Evolutionary conservation across 2,797 vertebrate genomes (phyloP), one percentile per base, ranked within the genome.

Genomic region (Lophotriccus pileatus): DNA sequence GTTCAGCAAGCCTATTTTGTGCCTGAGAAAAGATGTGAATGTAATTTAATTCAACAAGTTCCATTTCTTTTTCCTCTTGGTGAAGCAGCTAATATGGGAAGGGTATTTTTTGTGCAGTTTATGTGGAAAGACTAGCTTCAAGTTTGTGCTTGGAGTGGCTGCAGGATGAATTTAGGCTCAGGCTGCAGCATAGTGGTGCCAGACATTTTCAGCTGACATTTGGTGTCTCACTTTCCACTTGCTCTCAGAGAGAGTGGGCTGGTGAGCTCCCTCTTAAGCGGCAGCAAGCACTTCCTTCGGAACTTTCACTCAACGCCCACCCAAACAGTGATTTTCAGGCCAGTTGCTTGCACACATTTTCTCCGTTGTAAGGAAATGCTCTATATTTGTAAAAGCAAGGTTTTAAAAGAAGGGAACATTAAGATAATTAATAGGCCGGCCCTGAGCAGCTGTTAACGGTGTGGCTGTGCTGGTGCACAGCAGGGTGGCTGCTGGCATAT

Each of bases 1-100:
- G 94, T 46, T 74, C 75, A 97, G 89, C 96, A 94, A 97, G 93
- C 90, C 90, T 91, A 58, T 97, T 96, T 94, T 92, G 55, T 84
- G 92, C 95, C 87, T 92, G 77, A 91, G 92, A 92, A 97, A 88
- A 96, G 43, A 91, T 91, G 56, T 22, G 62, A 94, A 81, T 87
- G 78, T 49, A 93, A 93, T 97, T 94, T 82, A 96, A 95, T 94
- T 94, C 87, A 58, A 72, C 84, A 91, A 89, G 84, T 89, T 92
- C 72, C 84, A 32, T 94, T 92, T 67, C 83, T 25, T 93, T 92
- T 78, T 82, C 86, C 39, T 24, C 80, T 91, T 39, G 63, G 77
- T 86, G 94, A 93, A 90, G 89, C 67, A 95, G 49, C 80, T 80
- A 68, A 85, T 68, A 76, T 39, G 39, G 49, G 86, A 74, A 89